These are phyloP conservation scores for Odontocerum albicorne DNA, from an alignment of 2,888 invertebrate species.

Conservation along the genomic window DNA sequence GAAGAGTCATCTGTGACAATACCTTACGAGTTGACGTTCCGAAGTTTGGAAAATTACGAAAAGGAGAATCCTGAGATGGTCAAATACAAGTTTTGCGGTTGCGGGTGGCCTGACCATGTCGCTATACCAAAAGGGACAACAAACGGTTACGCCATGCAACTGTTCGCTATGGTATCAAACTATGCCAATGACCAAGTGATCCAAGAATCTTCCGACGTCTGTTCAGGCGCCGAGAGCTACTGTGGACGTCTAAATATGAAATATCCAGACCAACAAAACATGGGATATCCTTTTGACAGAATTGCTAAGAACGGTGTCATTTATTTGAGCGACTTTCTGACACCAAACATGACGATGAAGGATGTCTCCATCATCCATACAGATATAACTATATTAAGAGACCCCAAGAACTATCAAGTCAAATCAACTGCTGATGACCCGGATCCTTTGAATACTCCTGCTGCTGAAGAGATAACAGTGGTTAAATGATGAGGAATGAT, in stretches of 20 bases:
- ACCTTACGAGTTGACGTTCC: slow-evolving; percentile 80
- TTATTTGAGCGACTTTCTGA: slow-evolving; percentile 62
- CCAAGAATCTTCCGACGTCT: slow-evolving; percentile 13
- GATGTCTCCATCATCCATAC: background rate
- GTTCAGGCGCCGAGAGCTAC: slow-evolving; percentile 44
- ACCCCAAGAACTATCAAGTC: too few species aligned
- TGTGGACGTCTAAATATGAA: slow-evolving; percentile 57
- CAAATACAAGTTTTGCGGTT: slow-evolving; percentile 47
- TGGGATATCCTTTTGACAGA: slow-evolving; percentile 66
- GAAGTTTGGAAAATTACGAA: slow-evolving; percentile 67
- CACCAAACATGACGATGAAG: slow-evolving; percentile 59
- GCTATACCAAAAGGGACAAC: slow-evolving; percentile 40
- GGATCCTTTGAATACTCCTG: too few species aligned
- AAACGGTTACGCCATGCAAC: slow-evolving; percentile 41
- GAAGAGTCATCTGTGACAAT: slow-evolving; percentile 78
- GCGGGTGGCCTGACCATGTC: slow-evolving; percentile 47
- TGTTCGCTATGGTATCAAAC: slow-evolving; percentile 44
- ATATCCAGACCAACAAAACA: slow-evolving; percentile 39
- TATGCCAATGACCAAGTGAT: slow-evolving; percentile 39
- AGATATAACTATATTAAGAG: background rate
- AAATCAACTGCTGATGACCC: too few species aligned
- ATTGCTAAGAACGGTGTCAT: slow-evolving; percentile 58
- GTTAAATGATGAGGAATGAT: too few species aligned
- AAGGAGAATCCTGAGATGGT: slow-evolving; percentile 55
- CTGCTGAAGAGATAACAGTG: too few species aligned